Conservation (phyloP, 2,888 invertebrate genomes). For the Campoletis raptor region DNA sequence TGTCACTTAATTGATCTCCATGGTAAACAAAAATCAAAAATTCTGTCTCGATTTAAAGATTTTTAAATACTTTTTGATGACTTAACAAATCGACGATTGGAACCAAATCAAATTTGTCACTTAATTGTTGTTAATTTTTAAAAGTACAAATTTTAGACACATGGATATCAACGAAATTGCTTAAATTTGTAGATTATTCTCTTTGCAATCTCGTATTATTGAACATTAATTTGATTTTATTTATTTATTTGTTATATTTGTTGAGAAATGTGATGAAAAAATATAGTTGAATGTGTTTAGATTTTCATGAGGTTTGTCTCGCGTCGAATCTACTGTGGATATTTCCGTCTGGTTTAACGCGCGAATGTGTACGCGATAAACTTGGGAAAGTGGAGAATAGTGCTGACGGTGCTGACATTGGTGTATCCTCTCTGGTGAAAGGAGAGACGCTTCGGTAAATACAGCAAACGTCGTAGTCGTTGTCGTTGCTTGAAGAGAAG, state of each 20-base stretch:
- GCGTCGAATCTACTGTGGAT: slow-evolving; percentile 21
- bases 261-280: not conserved
- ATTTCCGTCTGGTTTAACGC: slow-evolving; percentile 52
- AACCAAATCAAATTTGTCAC: no score
- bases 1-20: no score
- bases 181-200: no score
- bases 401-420: slow-evolving; percentile 57
- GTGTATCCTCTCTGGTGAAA: slow-evolving; percentile 39
- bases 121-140: no score
- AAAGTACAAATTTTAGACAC: no score
- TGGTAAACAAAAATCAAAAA: no score
- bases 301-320: slow-evolving; percentile 23
- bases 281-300: slow-evolving; percentile 12
- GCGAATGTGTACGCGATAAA: slow-evolving; percentile 36
- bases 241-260: not conserved
- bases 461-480: slow-evolving; percentile 59
- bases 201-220: no score
- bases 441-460: slow-evolving; percentile 67
- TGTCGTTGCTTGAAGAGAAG: not conserved
- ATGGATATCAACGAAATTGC: no score
- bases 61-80: no score
- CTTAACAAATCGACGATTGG: no score
- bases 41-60: no score
- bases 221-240: no score
- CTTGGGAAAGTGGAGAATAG: slow-evolving; percentile 59